Evolutionary conservation across 2,113 vertebrate species (phyloP).

Genomic region (Carassius gibelio): DNA sequence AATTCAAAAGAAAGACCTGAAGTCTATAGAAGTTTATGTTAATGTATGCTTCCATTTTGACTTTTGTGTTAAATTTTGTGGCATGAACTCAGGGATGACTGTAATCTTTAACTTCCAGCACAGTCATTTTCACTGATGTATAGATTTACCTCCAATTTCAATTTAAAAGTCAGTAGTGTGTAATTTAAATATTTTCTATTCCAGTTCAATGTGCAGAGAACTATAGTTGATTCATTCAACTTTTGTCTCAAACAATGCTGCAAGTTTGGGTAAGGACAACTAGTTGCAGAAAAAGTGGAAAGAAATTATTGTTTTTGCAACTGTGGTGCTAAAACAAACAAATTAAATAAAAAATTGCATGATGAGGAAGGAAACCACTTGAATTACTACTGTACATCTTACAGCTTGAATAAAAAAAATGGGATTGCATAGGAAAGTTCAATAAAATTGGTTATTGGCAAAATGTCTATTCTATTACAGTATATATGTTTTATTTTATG

Average conservation of each 20-base stretch:
- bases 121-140: constrained; percentile 53
- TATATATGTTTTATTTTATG: constrained; percentile 43
- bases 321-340: background rate
- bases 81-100: constrained; percentile 71
- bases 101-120: constrained; percentile 49
- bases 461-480: constrained; percentile 6
- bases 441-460: constrained; percentile 55
- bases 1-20: constrained; percentile 73
- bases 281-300: background rate
- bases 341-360: background rate
- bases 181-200: constrained; percentile 9
- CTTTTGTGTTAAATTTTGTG: constrained; percentile 27
- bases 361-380: constrained; percentile 59
- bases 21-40: constrained; percentile 23
- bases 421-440: constrained; percentile 42
- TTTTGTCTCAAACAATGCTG: background rate
- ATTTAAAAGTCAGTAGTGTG: background rate
- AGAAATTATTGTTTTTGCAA: background rate
- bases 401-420: background rate
- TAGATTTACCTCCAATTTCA: constrained; percentile 37
- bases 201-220: constrained; percentile 19
- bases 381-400: constrained; percentile 63
- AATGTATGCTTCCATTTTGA: background rate
- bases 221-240: background rate
- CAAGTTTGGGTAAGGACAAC: background rate